Evolutionary conservation across 2,888 invertebrate species (phyloP).

Genomic region (Amphimallon solstitiale): DNA sequence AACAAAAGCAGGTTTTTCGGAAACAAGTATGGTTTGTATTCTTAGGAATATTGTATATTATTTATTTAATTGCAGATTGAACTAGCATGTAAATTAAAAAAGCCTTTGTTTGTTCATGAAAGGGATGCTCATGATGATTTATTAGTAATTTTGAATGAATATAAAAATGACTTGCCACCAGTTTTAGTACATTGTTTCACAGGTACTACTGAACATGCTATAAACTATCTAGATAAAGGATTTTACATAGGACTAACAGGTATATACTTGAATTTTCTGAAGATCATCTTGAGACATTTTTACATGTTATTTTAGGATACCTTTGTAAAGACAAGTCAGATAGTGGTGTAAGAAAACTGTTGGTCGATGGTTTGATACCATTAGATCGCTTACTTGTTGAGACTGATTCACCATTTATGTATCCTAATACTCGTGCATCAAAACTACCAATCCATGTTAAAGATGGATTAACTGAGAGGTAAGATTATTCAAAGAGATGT

Average conservation of each 20-base stretch:
- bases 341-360: slow-evolving; percentile 84
- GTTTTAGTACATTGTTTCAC: slow-evolving; percentile 92
- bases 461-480: slow-evolving; percentile 87
- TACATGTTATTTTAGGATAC: slow-evolving; percentile 68
- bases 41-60: slow-evolving; percentile 21
- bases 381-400: slow-evolving; percentile 88
- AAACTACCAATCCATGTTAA: slow-evolving; percentile 90
- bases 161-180: slow-evolving; percentile 72
- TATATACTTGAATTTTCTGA: slow-evolving; percentile 48
- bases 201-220: slow-evolving; percentile 86
- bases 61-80: slow-evolving; percentile 69
- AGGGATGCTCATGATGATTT: slow-evolving; percentile 91
- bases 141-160: slow-evolving; percentile 74
- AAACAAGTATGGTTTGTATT: slow-evolving; percentile 72
- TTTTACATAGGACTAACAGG: slow-evolving; percentile 87
- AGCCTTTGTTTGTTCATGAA: slow-evolving; percentile 91
- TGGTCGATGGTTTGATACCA: slow-evolving; percentile 84
- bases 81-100: slow-evolving; percentile 85
- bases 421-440: slow-evolving; percentile 92
- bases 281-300: slow-evolving; percentile 20
- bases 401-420: slow-evolving; percentile 97
- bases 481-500: slow-evolving; percentile 41
- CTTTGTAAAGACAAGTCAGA: slow-evolving; percentile 93
- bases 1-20: slow-evolving; percentile 87
- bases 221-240: slow-evolving; percentile 83